Evolutionary conservation across 30 jellyfish, hydroid and myxozoan species (phyloP).

Genomic region (Nemopilema nomurai): DNA sequence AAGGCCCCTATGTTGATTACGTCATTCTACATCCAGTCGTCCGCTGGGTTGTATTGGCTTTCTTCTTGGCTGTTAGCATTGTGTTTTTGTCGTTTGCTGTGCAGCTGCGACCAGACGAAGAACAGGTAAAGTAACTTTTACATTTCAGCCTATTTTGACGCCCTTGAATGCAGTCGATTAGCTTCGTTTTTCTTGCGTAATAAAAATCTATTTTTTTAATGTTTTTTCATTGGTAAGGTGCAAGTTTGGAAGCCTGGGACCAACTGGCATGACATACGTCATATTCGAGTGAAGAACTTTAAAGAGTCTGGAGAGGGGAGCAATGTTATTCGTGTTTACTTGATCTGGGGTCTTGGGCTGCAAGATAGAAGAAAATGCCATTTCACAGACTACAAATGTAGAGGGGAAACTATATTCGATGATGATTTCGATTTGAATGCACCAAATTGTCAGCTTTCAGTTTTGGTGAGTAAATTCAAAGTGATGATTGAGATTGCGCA

Average conservation of each 20-base stretch:
- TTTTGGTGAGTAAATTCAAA: constrained; percentile 63
- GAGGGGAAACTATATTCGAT: constrained; percentile 89
- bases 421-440: constrained; percentile 80
- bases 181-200: too few species aligned
- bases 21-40: constrained; percentile 76
- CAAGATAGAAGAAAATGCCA: constrained; percentile 91
- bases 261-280: constrained; percentile 92
- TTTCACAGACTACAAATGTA: constrained; percentile 93
- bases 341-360: constrained; percentile 82
- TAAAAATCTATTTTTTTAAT: not conserved
- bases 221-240: constrained; percentile 53
- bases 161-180: not conserved
- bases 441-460: constrained; percentile 76
- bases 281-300: constrained; percentile 67
- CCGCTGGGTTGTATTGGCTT: constrained; percentile 67
- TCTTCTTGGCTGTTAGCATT: constrained; percentile 36
- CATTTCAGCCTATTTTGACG: not conserved
- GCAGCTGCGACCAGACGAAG: constrained; percentile 91
- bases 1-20: constrained; percentile 75
- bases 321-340: constrained; percentile 85
- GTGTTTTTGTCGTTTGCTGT: constrained; percentile 78
- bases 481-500: not conserved
- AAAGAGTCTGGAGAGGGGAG: constrained; percentile 91
- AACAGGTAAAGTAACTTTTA: constrained; percentile 64
- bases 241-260: constrained; percentile 97